Evolutionary conservation across 2,113 vertebrate genomes (phyloP).

Genomic region (Chlamydotis undulata): DNA sequence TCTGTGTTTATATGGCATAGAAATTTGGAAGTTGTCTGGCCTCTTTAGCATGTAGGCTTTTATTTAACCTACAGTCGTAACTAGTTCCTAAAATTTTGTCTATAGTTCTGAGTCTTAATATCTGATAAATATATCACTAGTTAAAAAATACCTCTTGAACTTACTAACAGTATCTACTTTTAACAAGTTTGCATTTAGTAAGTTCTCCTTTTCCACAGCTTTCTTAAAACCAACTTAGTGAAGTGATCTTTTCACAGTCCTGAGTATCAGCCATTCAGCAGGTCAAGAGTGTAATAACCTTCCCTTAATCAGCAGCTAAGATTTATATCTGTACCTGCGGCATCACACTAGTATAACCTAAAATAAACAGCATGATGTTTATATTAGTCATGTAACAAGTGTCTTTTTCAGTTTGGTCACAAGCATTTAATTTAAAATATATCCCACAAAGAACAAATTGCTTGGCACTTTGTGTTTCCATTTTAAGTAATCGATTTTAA

Average conservation of each 20-base stretch:
- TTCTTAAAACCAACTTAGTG: conserved; percentile 77
- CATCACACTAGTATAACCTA: conserved; percentile 50
- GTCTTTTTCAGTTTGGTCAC: conserved; percentile 40
- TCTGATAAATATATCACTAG: not conserved
- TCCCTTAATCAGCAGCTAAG: conserved; percentile 81
- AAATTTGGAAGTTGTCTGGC: not conserved
- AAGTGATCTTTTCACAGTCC: conserved; percentile 76
- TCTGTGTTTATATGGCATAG: not conserved
- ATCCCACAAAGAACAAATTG: conserved; percentile 31
- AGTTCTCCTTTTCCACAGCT: conserved; percentile 77
- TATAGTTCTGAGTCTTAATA: not conserved
- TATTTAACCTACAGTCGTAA: not conserved
- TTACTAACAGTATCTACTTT: conserved; percentile 69
- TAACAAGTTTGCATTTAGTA: conserved; percentile 75
- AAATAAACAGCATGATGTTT: conserved; percentile 67
- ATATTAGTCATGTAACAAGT: conserved; percentile 41
- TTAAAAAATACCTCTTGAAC: not conserved
- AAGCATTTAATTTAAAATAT: conserved; percentile 50
- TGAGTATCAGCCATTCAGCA: conserved; percentile 71
- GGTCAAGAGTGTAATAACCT: conserved; percentile 72
- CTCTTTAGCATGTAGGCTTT: not conserved
- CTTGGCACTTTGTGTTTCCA: conserved; percentile 66
- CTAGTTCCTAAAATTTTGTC: not conserved
- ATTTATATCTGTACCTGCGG: conserved; percentile 74
- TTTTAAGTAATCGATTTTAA: conserved; percentile 62